Evolutionary conservation across 2,888 invertebrate genomes (phyloP), one percentile per base, ranked within the genome.

Genomic region (Drosophila picticornis): DNA sequence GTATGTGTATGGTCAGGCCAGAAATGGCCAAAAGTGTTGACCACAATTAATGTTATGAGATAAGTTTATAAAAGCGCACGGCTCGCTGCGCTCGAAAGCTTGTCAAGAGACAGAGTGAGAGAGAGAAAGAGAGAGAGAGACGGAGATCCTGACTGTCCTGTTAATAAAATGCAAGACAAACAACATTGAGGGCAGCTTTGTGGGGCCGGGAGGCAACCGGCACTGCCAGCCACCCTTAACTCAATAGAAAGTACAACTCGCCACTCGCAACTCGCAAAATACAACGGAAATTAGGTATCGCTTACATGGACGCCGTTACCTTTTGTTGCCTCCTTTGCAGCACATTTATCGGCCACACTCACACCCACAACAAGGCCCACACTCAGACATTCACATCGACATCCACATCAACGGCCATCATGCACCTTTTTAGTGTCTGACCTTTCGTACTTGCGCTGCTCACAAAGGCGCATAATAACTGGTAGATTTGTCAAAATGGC

Each of bases 21-120:
- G 43, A 77, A 90, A 87, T 90, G 90, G 89, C 89, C 87, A 84
- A 89, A 90, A 90, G 84, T 85, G 85, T 90, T 86, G 88, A 88
- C 92, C 93, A 91, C 93, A 93, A 92, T 92, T 93, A 92, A 92
- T 92, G 93, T 91, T 92, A 92, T 92, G 91, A 88, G 90, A 91
- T 91, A 86, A 91, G 92, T 91, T 91, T 91, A 84, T 90, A 87
- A 87, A 86, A 70, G 79, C 87, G 65, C 88, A 87, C 75, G 78
- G 88, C 86, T 80, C 78, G 71, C 73, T 83, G 83, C 72, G 76
- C 76, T 72, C 60, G 53, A 71, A 63, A 75, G 75, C 80, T 63
- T 64, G 67, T 68, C 77, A 77, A 77, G 81, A 61, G 67, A 50
- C n/a, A 34, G 36, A 57, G 31, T 16, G 13, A 38, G 16, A 58